Conservation (phyloP, 2,797 vertebrate species). For the Gambusia yucatana region DNA sequence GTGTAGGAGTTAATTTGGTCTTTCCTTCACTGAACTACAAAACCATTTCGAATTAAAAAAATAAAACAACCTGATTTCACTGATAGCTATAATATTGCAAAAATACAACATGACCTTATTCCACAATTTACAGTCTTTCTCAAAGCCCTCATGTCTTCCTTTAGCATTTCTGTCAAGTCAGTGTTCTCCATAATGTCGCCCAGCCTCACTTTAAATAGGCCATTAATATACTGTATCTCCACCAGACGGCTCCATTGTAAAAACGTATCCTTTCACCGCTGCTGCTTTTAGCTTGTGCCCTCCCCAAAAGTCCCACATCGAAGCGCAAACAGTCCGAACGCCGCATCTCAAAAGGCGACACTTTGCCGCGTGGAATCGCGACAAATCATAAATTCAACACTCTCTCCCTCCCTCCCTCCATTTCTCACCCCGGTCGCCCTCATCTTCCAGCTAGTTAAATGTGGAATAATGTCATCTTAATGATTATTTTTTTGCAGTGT, state of each 20-base stretch:
- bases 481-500: conserved; percentile 88
- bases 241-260: conserved; percentile 34
- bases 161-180: conserved; percentile 51
- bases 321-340: conserved; percentile 66
- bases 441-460: conserved; percentile 77
- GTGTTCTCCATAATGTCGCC: conserved; percentile 35
- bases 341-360: conserved; percentile 62
- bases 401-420: not conserved
- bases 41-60: too few relatives aligned
- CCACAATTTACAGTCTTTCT: conserved; percentile 30
- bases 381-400: conserved; percentile 75
- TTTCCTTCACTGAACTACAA: too few relatives aligned
- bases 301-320: conserved; percentile 49
- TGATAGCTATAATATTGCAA: too few relatives aligned
- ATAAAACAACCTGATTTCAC: too few relatives aligned
- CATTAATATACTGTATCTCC: conserved; percentile 33
- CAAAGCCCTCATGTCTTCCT: conserved; percentile 17
- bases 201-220: conserved; percentile 49
- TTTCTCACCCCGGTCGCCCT: not conserved
- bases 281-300: conserved; percentile 52
- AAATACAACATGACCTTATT: not conserved
- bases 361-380: conserved; percentile 56
- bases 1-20: too few relatives aligned
- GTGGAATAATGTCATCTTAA: conserved; percentile 89
- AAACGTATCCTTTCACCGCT: conserved; percentile 35